Percentiles rank a stretch among this genome's conserved stretches.
phyloP scores from a whole-genome alignment of 2,797 vertebrate genomes.

The Melanotaenia trifasciata region DNA sequence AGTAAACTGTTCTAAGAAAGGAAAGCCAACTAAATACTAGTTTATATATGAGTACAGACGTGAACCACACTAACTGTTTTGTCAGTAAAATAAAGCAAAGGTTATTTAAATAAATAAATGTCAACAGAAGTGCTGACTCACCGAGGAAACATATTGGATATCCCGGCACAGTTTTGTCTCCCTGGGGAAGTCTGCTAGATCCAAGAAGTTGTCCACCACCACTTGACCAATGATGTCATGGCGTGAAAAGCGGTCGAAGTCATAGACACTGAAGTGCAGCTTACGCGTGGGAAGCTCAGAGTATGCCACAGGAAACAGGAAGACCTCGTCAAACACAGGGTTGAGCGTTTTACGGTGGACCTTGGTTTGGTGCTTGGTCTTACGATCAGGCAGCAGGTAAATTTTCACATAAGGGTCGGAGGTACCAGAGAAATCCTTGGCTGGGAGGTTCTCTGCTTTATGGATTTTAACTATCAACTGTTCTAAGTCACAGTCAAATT shows the following conservation, averaged over 20 bases:
- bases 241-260: conserved; percentile 98
- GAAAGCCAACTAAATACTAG: not conserved
- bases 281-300: conserved; percentile 93
- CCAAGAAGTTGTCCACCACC: conserved; percentile 98
- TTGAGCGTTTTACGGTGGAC: conserved; percentile 98
- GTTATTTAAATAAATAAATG: no score
- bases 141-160: conserved; percentile 95
- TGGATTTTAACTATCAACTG: conserved; percentile 99
- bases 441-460: conserved; percentile 94
- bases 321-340: conserved; percentile 98
- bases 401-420: conserved; percentile 80
- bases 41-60: not conserved
- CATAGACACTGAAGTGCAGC: conserved; percentile 98
- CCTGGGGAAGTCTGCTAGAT: conserved; percentile 97
- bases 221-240: conserved; percentile 98
- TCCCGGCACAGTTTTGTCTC: conserved; percentile 96
- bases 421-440: conserved; percentile 98
- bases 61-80: not conserved
- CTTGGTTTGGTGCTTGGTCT: conserved; percentile 99
- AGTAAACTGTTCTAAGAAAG: not conserved
- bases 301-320: conserved; percentile 97
- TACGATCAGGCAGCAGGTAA: conserved; percentile 96
- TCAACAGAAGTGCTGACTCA: conserved; percentile 81
- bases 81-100: not conserved
- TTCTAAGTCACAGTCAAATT: conserved; percentile 96